Evolutionary conservation across 2,797 vertebrate species (phyloP).

Genomic region (Periophthalmus magnuspinnatus): DNA sequence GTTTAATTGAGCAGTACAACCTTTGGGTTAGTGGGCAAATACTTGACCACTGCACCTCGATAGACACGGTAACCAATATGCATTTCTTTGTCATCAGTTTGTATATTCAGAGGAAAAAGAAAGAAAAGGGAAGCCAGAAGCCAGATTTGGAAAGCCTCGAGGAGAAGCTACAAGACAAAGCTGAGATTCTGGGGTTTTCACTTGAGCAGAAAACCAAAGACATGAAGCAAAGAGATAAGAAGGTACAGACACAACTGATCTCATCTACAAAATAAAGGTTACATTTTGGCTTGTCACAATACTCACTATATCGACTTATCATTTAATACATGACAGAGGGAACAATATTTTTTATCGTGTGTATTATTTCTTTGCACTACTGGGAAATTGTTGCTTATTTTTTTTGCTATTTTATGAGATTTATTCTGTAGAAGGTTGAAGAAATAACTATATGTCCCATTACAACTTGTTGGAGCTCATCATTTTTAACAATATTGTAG

Average conservation of each 20-base stretch:
- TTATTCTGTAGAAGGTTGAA: no score
- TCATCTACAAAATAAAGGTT: no score
- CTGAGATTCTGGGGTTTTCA: conserved; percentile 82
- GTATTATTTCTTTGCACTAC: no score
- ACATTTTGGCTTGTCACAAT: no score
- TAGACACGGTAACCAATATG: neutral
- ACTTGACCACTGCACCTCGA: neutral
- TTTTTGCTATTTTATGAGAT: no score
- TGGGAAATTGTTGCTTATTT: no score
- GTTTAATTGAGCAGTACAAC: neutral
- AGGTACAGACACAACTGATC: conserved; percentile 69
- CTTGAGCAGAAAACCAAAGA: conserved; percentile 87
- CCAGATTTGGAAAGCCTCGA: conserved; percentile 80
- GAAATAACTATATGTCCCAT: no score
- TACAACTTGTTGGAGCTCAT: no score
- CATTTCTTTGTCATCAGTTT: conserved; percentile 69
- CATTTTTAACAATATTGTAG: no score
- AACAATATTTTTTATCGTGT: no score
- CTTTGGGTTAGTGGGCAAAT: neutral
- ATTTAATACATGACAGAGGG: no score
- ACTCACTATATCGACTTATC: no score
- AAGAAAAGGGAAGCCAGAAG: conserved; percentile 79
- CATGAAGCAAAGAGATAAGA: conserved; percentile 93
- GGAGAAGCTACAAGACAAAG: conserved; percentile 80
- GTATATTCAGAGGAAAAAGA: conserved; percentile 83